Conservation (phyloP, 2,888 invertebrate genomes). For the Ophion ellenae region DNA sequence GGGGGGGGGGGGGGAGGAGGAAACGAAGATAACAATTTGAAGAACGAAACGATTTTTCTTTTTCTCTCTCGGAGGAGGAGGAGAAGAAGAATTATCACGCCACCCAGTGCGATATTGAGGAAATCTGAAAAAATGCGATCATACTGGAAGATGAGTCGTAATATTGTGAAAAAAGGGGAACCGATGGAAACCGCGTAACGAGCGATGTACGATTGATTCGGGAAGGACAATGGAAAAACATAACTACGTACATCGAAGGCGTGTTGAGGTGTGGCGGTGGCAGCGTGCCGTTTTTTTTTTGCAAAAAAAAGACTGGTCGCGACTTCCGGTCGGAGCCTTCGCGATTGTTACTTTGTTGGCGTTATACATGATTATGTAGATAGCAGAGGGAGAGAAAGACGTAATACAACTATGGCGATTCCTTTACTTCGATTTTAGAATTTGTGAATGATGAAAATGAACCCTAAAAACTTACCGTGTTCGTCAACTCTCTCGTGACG, state of each 20-base stretch:
- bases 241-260: background rate
- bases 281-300: background rate
- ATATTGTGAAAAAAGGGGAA: background rate
- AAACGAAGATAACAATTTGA: conserved; percentile 8
- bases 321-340: background rate
- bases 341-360: background rate
- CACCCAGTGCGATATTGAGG: conserved; percentile 15
- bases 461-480: conserved; percentile 35
- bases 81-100: conserved; percentile 13
- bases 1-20: conserved; percentile 9
- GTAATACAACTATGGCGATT: conserved; percentile 18
- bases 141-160: conserved; percentile 59
- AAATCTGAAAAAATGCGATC: conserved; percentile 21
- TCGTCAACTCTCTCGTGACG: conserved; percentile 56
- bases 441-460: background rate
- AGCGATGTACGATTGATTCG: background rate
- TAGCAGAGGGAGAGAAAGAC: conserved; percentile 9
- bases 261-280: background rate
- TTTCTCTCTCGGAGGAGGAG: conserved; percentile 13
- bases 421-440: conserved; percentile 10
- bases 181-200: background rate
- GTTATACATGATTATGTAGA: background rate
- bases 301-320: background rate
- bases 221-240: background rate
- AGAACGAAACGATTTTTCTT: conserved; percentile 29